Percentiles rank a stretch among this genome's conserved stretches.
phyloP scores from a whole-genome alignment of 2,797 vertebrate species.

The Chaetodon trifasciatus region DNA sequence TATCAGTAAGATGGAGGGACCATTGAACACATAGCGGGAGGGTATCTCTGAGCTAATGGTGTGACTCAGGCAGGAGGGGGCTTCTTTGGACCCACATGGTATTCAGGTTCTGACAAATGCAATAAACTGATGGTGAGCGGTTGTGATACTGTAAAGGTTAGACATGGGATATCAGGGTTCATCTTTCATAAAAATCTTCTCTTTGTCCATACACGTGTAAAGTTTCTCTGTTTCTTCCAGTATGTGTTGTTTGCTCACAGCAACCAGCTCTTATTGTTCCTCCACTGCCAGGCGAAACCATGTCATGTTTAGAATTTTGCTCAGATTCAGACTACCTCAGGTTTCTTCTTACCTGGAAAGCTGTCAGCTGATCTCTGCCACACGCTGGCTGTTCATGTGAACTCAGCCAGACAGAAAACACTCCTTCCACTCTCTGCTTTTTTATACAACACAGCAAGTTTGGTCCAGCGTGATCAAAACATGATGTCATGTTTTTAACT shows the following conservation, averaged over 20 bases:
- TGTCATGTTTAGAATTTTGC: not conserved
- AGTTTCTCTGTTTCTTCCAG: not conserved
- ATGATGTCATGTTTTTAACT: not conserved
- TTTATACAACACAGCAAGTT: not conserved
- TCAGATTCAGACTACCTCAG: not conserved
- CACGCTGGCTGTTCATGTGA: slow-evolving; percentile 5
- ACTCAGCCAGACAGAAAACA: not conserved
- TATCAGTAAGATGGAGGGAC: no score
- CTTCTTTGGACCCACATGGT: not conserved
- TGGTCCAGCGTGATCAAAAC: not conserved
- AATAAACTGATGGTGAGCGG: not conserved
- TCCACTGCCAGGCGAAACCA: not conserved
- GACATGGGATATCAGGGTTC: not conserved
- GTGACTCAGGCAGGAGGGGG: not conserved
- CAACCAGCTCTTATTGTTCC: not conserved
- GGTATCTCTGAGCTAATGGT: not conserved
- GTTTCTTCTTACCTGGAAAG: slow-evolving; percentile 13
- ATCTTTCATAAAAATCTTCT: slow-evolving; percentile 1
- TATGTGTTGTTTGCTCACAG: not conserved
- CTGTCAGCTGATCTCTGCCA: not conserved
- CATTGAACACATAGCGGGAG: not conserved
- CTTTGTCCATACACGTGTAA: not conserved
- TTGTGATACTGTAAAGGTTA: not conserved
- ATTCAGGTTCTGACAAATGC: not conserved
- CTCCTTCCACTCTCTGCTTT: not conserved